Base-by-base conservation (phyloP, 37 sponge, comb jelly and placozoan genomes). In the Crambe crambe region DNA sequence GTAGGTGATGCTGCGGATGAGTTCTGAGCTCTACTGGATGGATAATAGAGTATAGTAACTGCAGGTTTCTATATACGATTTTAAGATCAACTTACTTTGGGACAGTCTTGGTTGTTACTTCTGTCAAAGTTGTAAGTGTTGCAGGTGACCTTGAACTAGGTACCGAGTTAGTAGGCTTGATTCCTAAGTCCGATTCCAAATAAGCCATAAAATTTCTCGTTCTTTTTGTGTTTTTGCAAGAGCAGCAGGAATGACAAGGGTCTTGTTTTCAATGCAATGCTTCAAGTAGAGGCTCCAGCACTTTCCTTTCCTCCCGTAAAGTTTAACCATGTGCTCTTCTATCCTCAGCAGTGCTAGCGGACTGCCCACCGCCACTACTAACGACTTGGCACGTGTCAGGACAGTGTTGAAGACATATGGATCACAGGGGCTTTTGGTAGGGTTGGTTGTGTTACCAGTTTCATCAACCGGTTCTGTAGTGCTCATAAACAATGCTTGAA, bases 371-470 rank as follows among this genome's bases (percentile, higher is more conserved):
- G 57, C 75, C 21, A 92, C 78, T 5, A 92, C 80, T 25, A 92
- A 81, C 10, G 85, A 85, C 62, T 84, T 65, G 26, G 92, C 68
- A 6, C 92, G 36, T 23, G 92, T 92, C 43, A 92, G 74, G 40
- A 80, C 82, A 21, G 92, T 92, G 73, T 92, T 92, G 67, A 92
- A 92, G 0, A 92, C 85, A 80, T 42, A 80, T n/a, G 37, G 75
- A 60, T 87, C 80, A 72, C 92, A 92, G 0, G 77, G 66, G 37
- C 92, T 92, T 77, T 92, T 92, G 2, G 84, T 83, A 36, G 89
- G 92, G 44, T 92, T 83, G 21, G 42, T 56, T 12, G 89, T 70
- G 17, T 43, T 58, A 0, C 89, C 89, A 56, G 60, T 12, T 21
- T 22, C 23, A 58, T 60, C 25, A 18, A 76, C 43, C 2, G 88